A percentile compares a stretch with the other conserved stretches of the same genome.
phyloP scores from a whole-genome alignment of 1,140 invertebrate genomes.

The Semibalanus balanoides region DNA sequence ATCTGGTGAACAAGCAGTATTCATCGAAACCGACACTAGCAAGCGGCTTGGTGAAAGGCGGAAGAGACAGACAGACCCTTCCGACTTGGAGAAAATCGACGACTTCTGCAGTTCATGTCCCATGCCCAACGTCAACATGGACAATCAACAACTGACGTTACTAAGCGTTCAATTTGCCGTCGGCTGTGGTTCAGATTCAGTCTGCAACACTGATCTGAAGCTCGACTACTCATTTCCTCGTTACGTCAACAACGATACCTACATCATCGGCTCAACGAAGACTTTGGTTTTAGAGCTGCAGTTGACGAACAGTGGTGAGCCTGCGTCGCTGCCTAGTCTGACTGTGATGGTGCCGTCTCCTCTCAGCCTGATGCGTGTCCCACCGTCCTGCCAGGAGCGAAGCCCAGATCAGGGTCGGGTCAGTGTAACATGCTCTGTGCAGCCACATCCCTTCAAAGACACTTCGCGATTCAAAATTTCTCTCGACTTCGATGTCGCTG shows the following conservation, averaged over 20 bases:
- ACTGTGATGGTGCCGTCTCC: conserved; percentile 11
- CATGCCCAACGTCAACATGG: not conserved
- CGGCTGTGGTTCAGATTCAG: not conserved
- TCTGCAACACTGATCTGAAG: not conserved
- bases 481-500: not conserved
- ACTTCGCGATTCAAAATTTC: not conserved
- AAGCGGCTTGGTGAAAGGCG: not conserved
- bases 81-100: not conserved
- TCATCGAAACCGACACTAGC: not conserved
- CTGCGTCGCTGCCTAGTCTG: conserved; percentile 6
- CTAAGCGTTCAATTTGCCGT: not conserved
- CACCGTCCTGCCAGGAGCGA: not conserved
- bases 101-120: not conserved
- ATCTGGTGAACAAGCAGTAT: not conserved
- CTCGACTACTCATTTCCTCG: not conserved
- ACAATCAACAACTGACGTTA: not conserved
- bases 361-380: not conserved
- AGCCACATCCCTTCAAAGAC: not conserved
- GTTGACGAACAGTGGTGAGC: conserved; percentile 6
- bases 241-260: not conserved
- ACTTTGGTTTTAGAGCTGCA: not conserved
- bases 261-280: not conserved
- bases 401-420: not conserved
- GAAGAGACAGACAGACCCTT: not conserved
- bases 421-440: not conserved